Evolutionary conservation across 1,140 invertebrate genomes (phyloP).

Genomic region (Drosophila biarmipes): DNA sequence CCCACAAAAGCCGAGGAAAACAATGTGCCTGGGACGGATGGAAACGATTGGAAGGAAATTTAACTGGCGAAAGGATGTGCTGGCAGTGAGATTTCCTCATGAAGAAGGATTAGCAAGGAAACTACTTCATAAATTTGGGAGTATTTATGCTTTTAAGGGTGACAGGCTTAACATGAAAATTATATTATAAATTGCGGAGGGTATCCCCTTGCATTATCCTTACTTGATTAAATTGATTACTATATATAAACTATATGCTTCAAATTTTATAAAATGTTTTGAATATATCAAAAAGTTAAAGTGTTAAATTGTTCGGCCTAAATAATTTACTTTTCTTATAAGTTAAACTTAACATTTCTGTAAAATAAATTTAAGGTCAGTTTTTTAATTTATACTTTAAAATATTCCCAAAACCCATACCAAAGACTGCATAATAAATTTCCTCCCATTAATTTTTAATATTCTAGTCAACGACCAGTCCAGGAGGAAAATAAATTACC

Average conservation of each 20-base stretch:
- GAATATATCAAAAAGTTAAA: no score
- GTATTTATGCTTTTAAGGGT: neutral
- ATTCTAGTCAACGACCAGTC: neutral
- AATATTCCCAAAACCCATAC: no score
- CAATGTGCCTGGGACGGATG: constrained; percentile 20
- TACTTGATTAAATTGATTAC: no score
- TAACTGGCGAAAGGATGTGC: constrained; percentile 3
- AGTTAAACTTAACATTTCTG: no score
- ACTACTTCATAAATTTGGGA: neutral
- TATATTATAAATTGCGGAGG: no score
- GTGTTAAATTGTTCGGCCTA: no score
- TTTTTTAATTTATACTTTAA: no score
- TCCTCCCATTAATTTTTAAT: neutral
- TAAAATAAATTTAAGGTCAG: no score
- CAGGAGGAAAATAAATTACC: constrained; percentile 4
- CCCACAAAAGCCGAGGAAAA: constrained; percentile 49
- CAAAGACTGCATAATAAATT: neutral
- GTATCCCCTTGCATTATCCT: no score
- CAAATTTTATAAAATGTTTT: no score
- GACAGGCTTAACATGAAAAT: neutral
- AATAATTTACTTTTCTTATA: no score
- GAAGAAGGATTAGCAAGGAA: constrained; percentile 1
- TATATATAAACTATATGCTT: no score
- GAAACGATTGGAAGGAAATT: constrained; percentile 26
- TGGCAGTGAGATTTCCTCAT: neutral